Base-by-base conservation (phyloP, 2,113 vertebrate species). In the Uropsilus gracilis region DNA sequence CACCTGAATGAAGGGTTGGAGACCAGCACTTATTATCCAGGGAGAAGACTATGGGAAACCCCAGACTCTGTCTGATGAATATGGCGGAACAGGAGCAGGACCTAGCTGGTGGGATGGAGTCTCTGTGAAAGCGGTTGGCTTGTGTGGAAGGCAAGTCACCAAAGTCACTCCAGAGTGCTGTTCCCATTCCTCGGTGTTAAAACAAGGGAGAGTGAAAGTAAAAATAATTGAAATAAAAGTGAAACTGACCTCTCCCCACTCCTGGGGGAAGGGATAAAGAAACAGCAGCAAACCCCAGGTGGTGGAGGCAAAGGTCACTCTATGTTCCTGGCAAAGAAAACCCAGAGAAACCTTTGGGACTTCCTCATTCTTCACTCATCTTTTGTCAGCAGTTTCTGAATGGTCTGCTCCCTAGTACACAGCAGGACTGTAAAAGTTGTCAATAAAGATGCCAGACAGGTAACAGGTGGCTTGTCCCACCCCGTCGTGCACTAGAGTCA, bases 161-260 rank as follows among this genome's bases (percentile, higher is more conserved):
- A n/a, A n/a, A n/a, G n/a, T n/a, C n/a, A n/a, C n/a, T n/a, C n/a
- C n/a, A n/a, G n/a, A n/a, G n/a, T n/a, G n/a, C n/a, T n/a, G n/a
- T n/a, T n/a, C 22, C 7, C 77, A 55, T 88, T 57, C n/a, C 63
- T 71, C 3, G 1, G 57, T 24, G 39, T 46, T 80, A 50, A 20
- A 32, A n/a, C 39, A 28, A 71, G 42, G 37, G 53, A 77, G 26
- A 20, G 28, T 94, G 92, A 96, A 97, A 95, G 28, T 32, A 69
- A 92, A 96, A 97, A 92, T 26, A 30, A 53, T 4, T 6, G 90
- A 57, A 86, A 82, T 66, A 69, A 97, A 97, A 97, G 73, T 55
- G 94, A 96, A 95, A 89, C 91, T 20, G 14, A 18, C 26, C 20
- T 64, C 57, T 72, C 22, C 39, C 46, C 39, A 11, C 12, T 72